These are phyloP conservation scores for Drosophila santomea DNA, from an alignment of 1,140 invertebrate species.

Conservation along the genomic window DNA sequence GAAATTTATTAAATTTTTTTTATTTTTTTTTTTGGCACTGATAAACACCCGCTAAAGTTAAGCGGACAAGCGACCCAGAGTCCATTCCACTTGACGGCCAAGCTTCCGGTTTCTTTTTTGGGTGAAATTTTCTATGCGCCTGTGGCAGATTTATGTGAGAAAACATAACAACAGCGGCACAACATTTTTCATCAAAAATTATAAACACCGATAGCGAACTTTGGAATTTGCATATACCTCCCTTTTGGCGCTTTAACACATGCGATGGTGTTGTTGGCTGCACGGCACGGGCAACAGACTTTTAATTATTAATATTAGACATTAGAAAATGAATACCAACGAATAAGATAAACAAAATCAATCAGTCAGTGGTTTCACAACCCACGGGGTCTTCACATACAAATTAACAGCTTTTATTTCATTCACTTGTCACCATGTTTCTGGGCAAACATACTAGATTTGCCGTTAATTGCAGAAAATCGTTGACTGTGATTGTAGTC, in stretches of 20 bases:
- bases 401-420: constrained; percentile 69
- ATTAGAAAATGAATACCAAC: constrained; percentile 58
- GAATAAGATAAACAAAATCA: constrained; percentile 61
- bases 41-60: constrained; percentile 62
- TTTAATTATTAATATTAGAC: constrained; percentile 75
- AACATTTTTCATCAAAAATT: constrained; percentile 79
- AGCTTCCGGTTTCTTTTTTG: constrained; percentile 78
- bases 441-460: constrained; percentile 29
- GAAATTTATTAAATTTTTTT: constrained; percentile 41
- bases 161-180: constrained; percentile 43
- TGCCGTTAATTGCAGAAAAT: constrained; percentile 56
- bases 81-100: constrained; percentile 67
- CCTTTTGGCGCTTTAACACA: constrained; percentile 61
- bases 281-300: constrained; percentile 38
- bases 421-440: constrained; percentile 35
- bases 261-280: constrained; percentile 23
- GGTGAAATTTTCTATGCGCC: constrained; percentile 79
- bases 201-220: constrained; percentile 60
- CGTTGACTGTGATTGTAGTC: constrained; percentile 13
- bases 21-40: constrained; percentile 49
- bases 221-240: constrained; percentile 70
- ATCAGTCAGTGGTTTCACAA: constrained; percentile 62
- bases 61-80: constrained; percentile 33
- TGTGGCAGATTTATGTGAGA: constrained; percentile 79
- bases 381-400: constrained; percentile 28